Conservation (phyloP, 2,888 invertebrate genomes). For the Tromatobia lineatoria region DNA sequence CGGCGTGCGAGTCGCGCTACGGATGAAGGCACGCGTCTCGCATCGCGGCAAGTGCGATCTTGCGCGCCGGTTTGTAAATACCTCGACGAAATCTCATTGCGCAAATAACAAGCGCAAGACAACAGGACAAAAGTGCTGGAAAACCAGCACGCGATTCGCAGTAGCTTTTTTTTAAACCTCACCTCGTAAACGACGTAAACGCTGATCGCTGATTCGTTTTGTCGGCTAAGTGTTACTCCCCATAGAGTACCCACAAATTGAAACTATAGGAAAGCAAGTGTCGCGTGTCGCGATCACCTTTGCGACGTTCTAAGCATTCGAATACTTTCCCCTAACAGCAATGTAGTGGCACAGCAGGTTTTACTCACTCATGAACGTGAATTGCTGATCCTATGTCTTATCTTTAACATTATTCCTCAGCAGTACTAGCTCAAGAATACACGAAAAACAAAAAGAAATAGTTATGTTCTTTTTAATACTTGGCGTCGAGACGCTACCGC, state of each 20-base stretch:
- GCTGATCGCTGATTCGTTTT: conserved; percentile 4
- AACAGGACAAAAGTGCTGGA: conserved; percentile 18
- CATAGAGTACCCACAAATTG: conserved; percentile 17
- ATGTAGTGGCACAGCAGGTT: conserved; percentile 32
- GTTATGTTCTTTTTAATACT: no score
- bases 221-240: conserved; percentile 16
- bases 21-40: conserved; percentile 42
- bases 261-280: conserved; percentile 50
- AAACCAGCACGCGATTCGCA: conserved; percentile 12
- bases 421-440: background rate
- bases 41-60: conserved; percentile 18
- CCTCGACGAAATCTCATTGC: conserved; percentile 27
- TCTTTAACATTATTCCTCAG: background rate
- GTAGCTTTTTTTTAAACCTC: conserved; percentile 29
- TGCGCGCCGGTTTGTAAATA: conserved; percentile 2
- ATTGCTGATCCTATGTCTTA: conserved; percentile 27
- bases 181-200: background rate
- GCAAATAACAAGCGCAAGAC: conserved; percentile 7
- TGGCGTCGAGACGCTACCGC: no score
- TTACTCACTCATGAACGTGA: conserved; percentile 46
- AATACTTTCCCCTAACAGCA: conserved; percentile 61
- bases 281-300: conserved; percentile 28
- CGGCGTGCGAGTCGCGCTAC: conserved; percentile 19
- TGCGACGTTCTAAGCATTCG: conserved; percentile 8
- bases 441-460: no score